Percentiles rank a stretch among this genome's conserved stretches.
Evolutionary conservation across 1,140 invertebrate genomes (phyloP).

Genomic region (Wasmannia auropunctata): DNA sequence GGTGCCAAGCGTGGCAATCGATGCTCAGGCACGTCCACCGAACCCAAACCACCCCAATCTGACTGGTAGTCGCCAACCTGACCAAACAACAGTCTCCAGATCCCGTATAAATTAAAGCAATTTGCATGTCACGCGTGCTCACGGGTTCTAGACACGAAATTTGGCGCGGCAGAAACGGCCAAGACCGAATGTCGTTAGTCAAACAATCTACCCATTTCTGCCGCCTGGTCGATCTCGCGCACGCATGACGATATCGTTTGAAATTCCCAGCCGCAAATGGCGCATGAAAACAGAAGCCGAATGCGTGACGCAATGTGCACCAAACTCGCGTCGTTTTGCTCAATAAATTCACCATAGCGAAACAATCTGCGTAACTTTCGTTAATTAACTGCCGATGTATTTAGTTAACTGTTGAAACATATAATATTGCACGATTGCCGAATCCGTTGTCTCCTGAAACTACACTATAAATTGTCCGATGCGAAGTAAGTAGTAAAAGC

Average conservation of each 20-base stretch:
- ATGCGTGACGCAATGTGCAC: neutral
- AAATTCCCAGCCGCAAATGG: conserved; percentile 23
- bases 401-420: neutral
- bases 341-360: neutral
- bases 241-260: conserved; percentile 40
- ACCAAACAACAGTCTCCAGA: conserved; percentile 77
- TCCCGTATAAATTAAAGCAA: conserved; percentile 81
- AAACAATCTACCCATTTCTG: conserved; percentile 54
- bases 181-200: conserved; percentile 48
- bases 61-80: conserved; percentile 70
- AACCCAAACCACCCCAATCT: conserved; percentile 66
- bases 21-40: conserved; percentile 73
- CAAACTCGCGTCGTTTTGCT: neutral
- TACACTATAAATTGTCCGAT: neutral
- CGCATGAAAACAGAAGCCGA: conserved; percentile 5
- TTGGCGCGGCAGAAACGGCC: conserved; percentile 36
- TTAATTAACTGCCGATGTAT: neutral
- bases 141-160: conserved; percentile 46
- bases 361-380: neutral
- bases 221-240: neutral
- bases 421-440: neutral
- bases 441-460: neutral
- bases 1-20: conserved; percentile 65
- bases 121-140: conserved; percentile 77
- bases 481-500: neutral